Evolutionary conservation across 2,888 invertebrate species (phyloP).

Genomic region (Drosophila yooni): DNA sequence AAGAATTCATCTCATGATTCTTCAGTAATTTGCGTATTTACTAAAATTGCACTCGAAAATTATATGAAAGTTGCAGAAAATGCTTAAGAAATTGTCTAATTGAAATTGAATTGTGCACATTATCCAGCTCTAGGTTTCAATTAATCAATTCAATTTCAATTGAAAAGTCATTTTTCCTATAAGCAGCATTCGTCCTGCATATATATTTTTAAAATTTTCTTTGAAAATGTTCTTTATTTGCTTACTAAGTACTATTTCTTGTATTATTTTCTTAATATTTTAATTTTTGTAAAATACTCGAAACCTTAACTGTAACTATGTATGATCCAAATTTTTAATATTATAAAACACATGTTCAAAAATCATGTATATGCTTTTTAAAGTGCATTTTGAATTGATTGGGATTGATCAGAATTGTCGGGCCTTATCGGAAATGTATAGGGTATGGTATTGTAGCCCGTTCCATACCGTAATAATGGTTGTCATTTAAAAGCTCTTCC

Average conservation of each 20-base stretch:
- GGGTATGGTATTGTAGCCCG: not conserved
- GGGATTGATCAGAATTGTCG: not conserved
- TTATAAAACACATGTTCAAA: not conserved
- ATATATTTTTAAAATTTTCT: not conserved
- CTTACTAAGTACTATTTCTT: too few species aligned
- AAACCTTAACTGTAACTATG: not conserved
- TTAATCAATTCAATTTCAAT: not conserved
- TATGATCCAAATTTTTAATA: not conserved
- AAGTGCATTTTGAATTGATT: not conserved
- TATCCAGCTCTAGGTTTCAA: not conserved
- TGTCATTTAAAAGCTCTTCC: not conserved
- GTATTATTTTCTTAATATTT: not conserved
- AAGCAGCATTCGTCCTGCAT: not conserved
- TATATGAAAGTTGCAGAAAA: conserved; percentile 24
- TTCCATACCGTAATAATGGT: not conserved
- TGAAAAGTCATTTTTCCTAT: not conserved
- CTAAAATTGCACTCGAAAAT: conserved; percentile 30
- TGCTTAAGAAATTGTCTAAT: conserved; percentile 25
- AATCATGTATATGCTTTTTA: not conserved
- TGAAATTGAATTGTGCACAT: not conserved
- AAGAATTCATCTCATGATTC: conserved; percentile 12
- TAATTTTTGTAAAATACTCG: not conserved
- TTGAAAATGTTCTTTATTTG: not conserved
- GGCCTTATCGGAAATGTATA: not conserved
- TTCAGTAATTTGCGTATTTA: conserved; percentile 42